phyloP scores from a whole-genome alignment of 1,140 invertebrate genomes.

The Papilio polytes region DNA sequence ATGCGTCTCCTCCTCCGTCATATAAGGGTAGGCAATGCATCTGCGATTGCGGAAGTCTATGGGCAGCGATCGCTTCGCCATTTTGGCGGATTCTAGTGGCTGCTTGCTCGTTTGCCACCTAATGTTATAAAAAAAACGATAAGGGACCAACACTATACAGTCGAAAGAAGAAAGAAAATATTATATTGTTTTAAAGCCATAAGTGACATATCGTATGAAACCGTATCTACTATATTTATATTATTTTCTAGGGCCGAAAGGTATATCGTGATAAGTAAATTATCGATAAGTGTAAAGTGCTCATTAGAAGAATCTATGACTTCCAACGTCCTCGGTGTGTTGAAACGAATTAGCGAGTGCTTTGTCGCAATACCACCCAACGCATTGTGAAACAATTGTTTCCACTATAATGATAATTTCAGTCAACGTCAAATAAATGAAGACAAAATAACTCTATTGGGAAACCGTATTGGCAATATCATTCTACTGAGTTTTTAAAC shows the following conservation, averaged over 20 bases:
- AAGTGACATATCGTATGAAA: too few relatives aligned
- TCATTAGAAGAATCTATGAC: neutral
- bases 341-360: slow-evolving; percentile 20
- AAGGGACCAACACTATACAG: too few relatives aligned
- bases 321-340: neutral
- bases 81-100: too few relatives aligned
- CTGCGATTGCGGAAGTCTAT: too few relatives aligned
- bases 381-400: slow-evolving; percentile 11
- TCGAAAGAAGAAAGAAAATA: too few relatives aligned
- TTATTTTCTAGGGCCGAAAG: neutral
- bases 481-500: neutral
- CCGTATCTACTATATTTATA: neutral
- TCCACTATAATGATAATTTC: slow-evolving; percentile 10
- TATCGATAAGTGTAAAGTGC: neutral
- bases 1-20: too few relatives aligned
- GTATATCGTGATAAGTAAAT: neutral
- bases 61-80: too few relatives aligned
- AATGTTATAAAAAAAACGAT: too few relatives aligned
- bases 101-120: too few relatives aligned
- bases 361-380: slow-evolving; percentile 2
- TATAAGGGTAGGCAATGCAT: too few relatives aligned
- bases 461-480: neutral
- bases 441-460: neutral
- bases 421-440: neutral
- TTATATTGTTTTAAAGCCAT: too few relatives aligned